Percentiles rank a stretch among this genome's conserved stretches.
Conservation (phyloP, 2,888 invertebrate species). For the Leucophora obtusa region DNA sequence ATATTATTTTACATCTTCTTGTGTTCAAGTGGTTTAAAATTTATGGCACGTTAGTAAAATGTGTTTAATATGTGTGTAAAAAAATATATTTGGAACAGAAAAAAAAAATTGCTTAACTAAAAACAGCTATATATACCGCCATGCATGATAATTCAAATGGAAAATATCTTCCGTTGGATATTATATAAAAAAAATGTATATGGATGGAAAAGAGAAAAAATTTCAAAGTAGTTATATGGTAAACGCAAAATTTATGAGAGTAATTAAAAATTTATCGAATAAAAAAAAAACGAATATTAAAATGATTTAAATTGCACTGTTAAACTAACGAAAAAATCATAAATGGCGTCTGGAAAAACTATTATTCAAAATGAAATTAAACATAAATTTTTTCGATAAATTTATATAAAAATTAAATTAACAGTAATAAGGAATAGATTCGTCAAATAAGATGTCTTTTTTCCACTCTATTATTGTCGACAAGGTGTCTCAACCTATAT, state of each 20-base stretch:
- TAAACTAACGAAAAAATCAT: not conserved
- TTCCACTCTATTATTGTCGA: no score
- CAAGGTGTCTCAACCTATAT: no score
- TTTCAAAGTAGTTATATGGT: not conserved
- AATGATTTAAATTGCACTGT: not conserved
- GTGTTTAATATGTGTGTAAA: constrained; percentile 56
- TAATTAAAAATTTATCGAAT: not conserved
- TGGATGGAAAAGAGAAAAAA: not conserved
- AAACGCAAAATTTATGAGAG: not conserved
- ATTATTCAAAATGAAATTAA: no score
- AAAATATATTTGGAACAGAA: constrained; percentile 37
- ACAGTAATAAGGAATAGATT: no score
- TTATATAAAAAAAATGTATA: not conserved
- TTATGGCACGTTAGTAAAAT: constrained; percentile 62
- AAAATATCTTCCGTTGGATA: constrained; percentile 42
- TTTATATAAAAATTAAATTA: no score
- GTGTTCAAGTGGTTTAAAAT: constrained; percentile 59
- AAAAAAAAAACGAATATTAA: not conserved
- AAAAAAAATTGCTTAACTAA: constrained; percentile 12
- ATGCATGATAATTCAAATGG: constrained; percentile 54
- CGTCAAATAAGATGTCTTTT: no score
- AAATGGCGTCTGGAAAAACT: not conserved
- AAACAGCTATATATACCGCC: constrained; percentile 16
- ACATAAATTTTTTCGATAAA: no score
- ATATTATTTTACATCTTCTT: constrained; percentile 50